phyloP scores from a whole-genome alignment of 2,888 invertebrate species.

The Agonum fuliginosum region DNA sequence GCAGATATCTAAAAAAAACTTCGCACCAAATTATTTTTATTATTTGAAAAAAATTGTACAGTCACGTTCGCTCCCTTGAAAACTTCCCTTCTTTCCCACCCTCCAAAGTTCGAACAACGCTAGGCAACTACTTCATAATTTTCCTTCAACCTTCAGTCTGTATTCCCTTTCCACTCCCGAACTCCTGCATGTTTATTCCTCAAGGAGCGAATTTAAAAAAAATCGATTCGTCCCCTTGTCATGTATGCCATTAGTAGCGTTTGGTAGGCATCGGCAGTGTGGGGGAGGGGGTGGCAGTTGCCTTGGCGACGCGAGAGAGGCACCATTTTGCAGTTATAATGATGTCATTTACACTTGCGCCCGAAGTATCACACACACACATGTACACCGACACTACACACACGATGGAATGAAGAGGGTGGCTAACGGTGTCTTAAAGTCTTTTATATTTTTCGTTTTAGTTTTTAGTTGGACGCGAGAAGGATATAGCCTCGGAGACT shows the following conservation, averaged over 20 bases:
- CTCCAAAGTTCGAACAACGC: too few species aligned
- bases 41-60: too few species aligned
- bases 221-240: conserved; percentile 73
- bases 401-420: too few species aligned
- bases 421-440: too few species aligned
- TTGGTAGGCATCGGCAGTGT: conserved; percentile 5
- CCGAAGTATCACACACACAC: conserved; percentile 62
- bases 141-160: neutral
- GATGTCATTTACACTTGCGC: conserved; percentile 75
- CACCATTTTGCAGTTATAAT: conserved; percentile 75
- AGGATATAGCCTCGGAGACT: too few species aligned
- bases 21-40: too few species aligned
- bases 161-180: neutral
- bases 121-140: conserved; percentile 2
- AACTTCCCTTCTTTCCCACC: too few species aligned
- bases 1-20: too few species aligned
- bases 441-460: too few species aligned
- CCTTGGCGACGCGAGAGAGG: conserved; percentile 72
- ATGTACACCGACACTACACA: too few species aligned
- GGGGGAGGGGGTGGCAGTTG: conserved; percentile 66
- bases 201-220: conserved; percentile 61
- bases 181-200: conserved; percentile 42
- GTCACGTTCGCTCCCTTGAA: too few species aligned
- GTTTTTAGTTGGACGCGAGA: too few species aligned
- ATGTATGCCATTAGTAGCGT: conserved; percentile 73